These are phyloP conservation scores for Clarias pachynema DNA, from an alignment of 2,797 vertebrate species.

Conservation along the genomic window DNA sequence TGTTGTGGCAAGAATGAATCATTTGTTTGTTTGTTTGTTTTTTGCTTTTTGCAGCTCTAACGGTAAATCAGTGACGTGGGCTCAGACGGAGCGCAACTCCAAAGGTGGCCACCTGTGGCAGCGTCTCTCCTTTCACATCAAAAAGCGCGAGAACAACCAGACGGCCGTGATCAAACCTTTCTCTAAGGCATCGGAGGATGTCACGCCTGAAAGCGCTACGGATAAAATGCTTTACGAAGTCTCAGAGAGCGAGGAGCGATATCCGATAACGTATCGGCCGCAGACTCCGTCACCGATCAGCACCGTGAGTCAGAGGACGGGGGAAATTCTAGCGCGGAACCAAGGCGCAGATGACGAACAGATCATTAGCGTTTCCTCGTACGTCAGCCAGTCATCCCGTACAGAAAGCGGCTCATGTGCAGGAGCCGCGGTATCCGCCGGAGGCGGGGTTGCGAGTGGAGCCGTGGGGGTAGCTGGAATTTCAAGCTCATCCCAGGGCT, in stretches of 20 bases:
- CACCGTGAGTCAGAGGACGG: conserved; percentile 84
- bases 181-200: conserved; percentile 85
- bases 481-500: conserved; percentile 81
- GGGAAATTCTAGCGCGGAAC: conserved; percentile 60
- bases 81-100: conserved; percentile 88
- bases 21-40: background rate
- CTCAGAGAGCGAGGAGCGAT: conserved; percentile 85
- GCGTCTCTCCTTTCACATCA: conserved; percentile 93
- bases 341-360: conserved; percentile 25
- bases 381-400: conserved; percentile 70
- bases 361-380: conserved; percentile 62
- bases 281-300: conserved; percentile 93
- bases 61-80: conserved; percentile 97
- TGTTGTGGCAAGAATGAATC: background rate
- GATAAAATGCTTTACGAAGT: conserved; percentile 90
- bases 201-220: conserved; percentile 75
- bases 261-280: conserved; percentile 79
- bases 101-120: conserved; percentile 97
- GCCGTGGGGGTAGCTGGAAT: conserved; percentile 12
- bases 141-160: conserved; percentile 95
- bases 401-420: conserved; percentile 11
- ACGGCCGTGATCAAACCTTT: conserved; percentile 98
- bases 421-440: conserved; percentile 47
- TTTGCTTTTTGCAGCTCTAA: conserved; percentile 83
- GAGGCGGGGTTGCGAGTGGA: background rate